Evolutionary conservation across 2,113 vertebrate genomes (phyloP).

Genomic region (Fulmarus glacialis): DNA sequence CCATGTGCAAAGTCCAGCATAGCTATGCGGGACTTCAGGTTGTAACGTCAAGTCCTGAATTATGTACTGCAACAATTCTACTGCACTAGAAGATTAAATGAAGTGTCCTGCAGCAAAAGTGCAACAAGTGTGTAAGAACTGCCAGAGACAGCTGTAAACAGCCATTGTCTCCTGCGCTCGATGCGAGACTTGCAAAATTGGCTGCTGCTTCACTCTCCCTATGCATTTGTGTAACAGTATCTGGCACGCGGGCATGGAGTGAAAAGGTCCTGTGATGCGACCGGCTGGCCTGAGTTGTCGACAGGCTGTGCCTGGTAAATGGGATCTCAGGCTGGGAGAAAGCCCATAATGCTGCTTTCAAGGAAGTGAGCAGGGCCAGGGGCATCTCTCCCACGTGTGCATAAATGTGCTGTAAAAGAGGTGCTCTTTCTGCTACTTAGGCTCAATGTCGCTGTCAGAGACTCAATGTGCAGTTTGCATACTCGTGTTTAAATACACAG

Average conservation of each 20-base stretch:
- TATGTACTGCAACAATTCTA: neutral
- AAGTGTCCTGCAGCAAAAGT: neutral
- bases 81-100: neutral
- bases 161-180: fast-evolving
- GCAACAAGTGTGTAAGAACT: neutral
- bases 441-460: neutral
- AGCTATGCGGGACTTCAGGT: neutral
- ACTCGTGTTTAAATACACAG: neutral
- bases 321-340: neutral
- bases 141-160: neutral
- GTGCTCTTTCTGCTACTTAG: neutral
- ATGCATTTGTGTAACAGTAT: neutral
- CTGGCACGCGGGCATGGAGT: neutral
- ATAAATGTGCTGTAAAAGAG: fast-evolving
- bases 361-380: neutral
- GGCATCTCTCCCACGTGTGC: too few species aligned
- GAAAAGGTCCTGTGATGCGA: neutral
- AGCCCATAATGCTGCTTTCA: neutral
- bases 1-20: neutral
- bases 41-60: neutral
- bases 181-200: fast-evolving
- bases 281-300: fast-evolving
- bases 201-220: neutral
- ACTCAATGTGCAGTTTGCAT: neutral
- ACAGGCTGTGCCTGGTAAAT: neutral